Evolutionary conservation across 2,113 vertebrate species (phyloP), one percentile per base, ranked within the genome.

Genomic region (Heteronetta atricapilla): DNA sequence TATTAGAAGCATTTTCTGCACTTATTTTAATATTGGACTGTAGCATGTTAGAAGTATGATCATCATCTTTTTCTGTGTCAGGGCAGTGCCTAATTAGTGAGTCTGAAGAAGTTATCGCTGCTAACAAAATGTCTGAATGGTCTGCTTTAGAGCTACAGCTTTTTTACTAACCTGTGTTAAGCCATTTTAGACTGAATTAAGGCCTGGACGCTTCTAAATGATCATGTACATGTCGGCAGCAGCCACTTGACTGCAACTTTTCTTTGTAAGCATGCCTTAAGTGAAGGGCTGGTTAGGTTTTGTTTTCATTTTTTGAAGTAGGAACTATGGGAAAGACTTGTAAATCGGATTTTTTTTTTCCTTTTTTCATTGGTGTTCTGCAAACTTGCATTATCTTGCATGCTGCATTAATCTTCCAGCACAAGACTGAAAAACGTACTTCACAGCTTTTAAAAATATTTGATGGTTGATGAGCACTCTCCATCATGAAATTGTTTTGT

Each of bases 361-460:
- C 38, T 8, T 64, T 64, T 64, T 29, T 58, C 34, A 2, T 70
- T 75, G 88, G 75, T 83, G 13, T 76, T 86, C 56, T 86, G 15
- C 34, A 53, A 10, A 74, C 20, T 67, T 5, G 1, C 8, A 17
- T 92, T 90, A 42, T 88, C 82, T 78, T 84, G 73, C 58, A 64
- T 93, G 18, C n/a, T 83, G 53, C 80, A 46, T 90, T 89, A 68
- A 64, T 95, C 73, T 96, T 83, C 31, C 40, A 62, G 34, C 48
- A 42, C 28, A 74, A 83, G 60, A 68, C 34, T 31, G 40, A 83
- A 91, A 86, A 58, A 70, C 23, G 38, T 86, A 16, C n/a, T 87
- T 94, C 73, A 38, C 18, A 77, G 33, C 46, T 91, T 91, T 66
- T 90, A 28, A 31, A 86, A 86, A 52, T 72, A 29, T 83, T 80